Evolutionary conservation across 2,797 vertebrate species (phyloP).

Genomic region (Sebastes hubbsi): DNA sequence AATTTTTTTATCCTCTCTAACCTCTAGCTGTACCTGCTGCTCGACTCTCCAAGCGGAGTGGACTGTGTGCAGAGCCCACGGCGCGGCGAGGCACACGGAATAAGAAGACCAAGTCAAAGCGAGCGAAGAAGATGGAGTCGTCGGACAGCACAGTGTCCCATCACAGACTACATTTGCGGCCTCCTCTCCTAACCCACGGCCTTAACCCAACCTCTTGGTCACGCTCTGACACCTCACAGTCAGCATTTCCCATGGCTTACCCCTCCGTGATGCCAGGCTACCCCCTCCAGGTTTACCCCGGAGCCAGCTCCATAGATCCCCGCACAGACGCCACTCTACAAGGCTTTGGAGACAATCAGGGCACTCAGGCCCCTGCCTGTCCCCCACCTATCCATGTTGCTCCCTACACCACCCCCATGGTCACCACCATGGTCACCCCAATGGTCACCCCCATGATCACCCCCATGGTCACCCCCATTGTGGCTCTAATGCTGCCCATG

Average conservation of each 20-base stretch:
- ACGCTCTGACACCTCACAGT: conserved; percentile 87
- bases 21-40: conserved; percentile 58
- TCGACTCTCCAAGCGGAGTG: conserved; percentile 72
- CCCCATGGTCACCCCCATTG: conserved; percentile 80
- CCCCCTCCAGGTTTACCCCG: conserved; percentile 87
- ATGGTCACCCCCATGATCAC: conserved; percentile 47
- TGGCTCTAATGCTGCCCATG: conserved; percentile 89
- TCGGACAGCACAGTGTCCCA: conserved; percentile 87
- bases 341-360: conserved; percentile 74
- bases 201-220: conserved; percentile 90
- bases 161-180: conserved; percentile 73
- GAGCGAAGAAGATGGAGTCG: conserved; percentile 86
- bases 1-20: background rate
- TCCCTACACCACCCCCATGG: conserved; percentile 79
- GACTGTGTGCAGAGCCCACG: conserved; percentile 61
- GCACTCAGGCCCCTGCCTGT: conserved; percentile 69
- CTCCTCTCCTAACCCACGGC: conserved; percentile 77
- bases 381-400: conserved; percentile 67
- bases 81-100: conserved; percentile 78
- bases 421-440: conserved; percentile 53
- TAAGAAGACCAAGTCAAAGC: conserved; percentile 89
- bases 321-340: conserved; percentile 64
- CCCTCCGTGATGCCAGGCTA: conserved; percentile 86
- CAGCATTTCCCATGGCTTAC: conserved; percentile 85
- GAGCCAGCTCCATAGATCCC: conserved; percentile 59